Conservation (phyloP, 2,797 vertebrate species). For the Pseudomugil tenellus region DNA sequence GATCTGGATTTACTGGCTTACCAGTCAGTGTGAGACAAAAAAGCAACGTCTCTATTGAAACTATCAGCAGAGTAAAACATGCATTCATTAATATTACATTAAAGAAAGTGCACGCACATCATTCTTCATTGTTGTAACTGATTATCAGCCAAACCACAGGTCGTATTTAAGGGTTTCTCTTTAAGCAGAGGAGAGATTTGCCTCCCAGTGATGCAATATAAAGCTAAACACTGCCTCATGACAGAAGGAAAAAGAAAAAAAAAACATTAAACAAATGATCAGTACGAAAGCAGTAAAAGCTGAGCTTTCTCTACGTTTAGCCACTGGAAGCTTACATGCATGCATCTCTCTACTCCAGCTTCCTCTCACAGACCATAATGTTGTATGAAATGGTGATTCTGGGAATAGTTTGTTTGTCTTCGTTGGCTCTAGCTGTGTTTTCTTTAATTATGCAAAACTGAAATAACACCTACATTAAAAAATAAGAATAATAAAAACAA, state of each 20-base stretch:
- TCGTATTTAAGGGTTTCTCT: not conserved
- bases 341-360: too few species aligned
- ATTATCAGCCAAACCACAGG: not conserved
- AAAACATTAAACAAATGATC: not conserved
- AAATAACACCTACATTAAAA: too few species aligned
- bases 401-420: too few species aligned
- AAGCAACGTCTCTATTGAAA: not conserved
- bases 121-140: not conserved
- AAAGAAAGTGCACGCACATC: not conserved
- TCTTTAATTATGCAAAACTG: too few species aligned
- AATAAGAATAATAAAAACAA: too few species aligned
- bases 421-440: too few species aligned
- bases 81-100: not conserved
- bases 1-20: too few species aligned
- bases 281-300: too few species aligned
- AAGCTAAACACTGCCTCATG: constrained; percentile 1
- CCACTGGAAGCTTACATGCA: too few species aligned
- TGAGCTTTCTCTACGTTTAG: too few species aligned
- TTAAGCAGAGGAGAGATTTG: constrained; percentile 6
- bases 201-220: constrained; percentile 9
- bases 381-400: too few species aligned
- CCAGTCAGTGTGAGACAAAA: not conserved
- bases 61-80: not conserved
- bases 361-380: too few species aligned
- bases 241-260: not conserved